Evolutionary conservation across 2,797 vertebrate genomes (phyloP).

Genomic region (Xiphophorus birchmanni): DNA sequence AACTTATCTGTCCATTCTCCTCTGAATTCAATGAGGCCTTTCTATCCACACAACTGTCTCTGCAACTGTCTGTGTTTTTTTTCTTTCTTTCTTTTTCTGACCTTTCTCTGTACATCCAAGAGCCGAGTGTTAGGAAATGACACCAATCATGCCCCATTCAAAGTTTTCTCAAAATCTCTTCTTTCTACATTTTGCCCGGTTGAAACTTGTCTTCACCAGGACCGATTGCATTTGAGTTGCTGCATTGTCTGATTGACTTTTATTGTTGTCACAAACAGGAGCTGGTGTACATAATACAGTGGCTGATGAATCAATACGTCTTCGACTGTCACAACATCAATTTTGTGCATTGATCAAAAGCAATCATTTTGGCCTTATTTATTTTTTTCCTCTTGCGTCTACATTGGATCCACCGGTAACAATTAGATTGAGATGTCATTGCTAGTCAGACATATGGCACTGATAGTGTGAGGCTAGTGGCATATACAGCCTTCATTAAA

Average conservation of each 20-base stretch:
- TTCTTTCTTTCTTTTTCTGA: neutral
- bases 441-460: neutral
- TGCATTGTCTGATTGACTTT: neutral
- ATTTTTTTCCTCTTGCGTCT: neutral
- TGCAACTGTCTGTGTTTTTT: neutral
- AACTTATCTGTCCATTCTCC: neutral
- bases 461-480: constrained; percentile 32
- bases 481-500: constrained; percentile 49
- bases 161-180: neutral
- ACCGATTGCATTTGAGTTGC: neutral
- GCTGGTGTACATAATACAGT: neutral
- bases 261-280: neutral
- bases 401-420: constrained; percentile 1
- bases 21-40: neutral
- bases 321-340: neutral
- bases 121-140: neutral
- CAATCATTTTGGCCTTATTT: neutral
- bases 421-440: constrained; percentile 24
- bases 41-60: neutral
- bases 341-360: neutral
- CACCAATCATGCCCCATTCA: neutral
- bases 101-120: neutral
- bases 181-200: neutral
- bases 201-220: neutral
- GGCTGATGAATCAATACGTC: neutral